Evolutionary conservation across 2,888 invertebrate species (phyloP).

Genomic region (Drosophila putrida): DNA sequence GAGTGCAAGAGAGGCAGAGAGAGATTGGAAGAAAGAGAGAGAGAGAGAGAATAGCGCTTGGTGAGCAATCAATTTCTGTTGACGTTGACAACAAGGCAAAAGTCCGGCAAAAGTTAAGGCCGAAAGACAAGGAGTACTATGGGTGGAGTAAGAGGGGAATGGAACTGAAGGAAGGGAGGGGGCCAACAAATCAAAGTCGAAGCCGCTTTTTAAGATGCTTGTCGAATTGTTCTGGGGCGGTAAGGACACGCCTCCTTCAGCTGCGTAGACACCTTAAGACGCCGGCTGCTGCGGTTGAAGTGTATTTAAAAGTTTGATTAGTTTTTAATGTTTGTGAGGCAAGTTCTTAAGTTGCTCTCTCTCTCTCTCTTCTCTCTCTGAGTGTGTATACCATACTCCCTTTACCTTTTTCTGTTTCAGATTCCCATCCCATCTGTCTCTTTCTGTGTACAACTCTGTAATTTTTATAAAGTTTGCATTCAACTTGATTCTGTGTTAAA

Average conservation of each 20-base stretch:
- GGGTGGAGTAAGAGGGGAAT: background rate
- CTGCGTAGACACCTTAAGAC: constrained; percentile 69
- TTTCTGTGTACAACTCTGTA: constrained; percentile 22
- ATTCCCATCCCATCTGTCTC: background rate
- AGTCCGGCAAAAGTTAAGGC: constrained; percentile 78
- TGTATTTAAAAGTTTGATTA: constrained; percentile 82
- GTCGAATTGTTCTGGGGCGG: constrained; percentile 66
- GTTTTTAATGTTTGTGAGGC: constrained; percentile 77
- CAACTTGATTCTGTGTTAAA: constrained; percentile 31
- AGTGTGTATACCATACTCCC: background rate
- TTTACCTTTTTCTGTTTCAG: constrained; percentile 2
- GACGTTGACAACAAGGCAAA: constrained; percentile 80
- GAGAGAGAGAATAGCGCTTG: constrained; percentile 46
- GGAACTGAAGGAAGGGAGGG: constrained; percentile 14
- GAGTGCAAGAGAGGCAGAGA: constrained; percentile 1
- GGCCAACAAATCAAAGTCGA: constrained; percentile 78
- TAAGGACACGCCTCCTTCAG: constrained; percentile 38
- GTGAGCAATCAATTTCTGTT: constrained; percentile 81
- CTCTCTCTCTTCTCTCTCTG: constrained; percentile 8
- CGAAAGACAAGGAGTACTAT: constrained; percentile 46
- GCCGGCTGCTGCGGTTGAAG: constrained; percentile 72
- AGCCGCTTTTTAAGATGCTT: constrained; percentile 74
- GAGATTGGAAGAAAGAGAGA: constrained; percentile 1
- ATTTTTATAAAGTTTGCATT: constrained; percentile 60
- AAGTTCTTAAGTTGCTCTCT: constrained; percentile 43